A percentile compares a stretch with the other conserved stretches of the same genome.
Conservation (phyloP, 1,140 invertebrate species). For the Sitodiplosis mosellana region DNA sequence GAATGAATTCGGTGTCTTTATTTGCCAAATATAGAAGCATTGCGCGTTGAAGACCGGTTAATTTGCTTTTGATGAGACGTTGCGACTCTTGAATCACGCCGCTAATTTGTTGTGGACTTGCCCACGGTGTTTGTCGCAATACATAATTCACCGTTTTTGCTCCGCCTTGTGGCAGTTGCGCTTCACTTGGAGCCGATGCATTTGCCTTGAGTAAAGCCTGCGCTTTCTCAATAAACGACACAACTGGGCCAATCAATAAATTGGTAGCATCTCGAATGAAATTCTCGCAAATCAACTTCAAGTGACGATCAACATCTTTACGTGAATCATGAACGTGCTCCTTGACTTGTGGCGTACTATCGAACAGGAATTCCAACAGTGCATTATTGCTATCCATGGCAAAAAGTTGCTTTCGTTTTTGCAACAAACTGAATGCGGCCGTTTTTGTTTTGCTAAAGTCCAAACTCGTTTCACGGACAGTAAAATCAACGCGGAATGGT, state of each 20-base stretch:
- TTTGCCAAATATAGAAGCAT: slow-evolving; percentile 95
- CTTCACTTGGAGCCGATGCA: slow-evolving; percentile 1
- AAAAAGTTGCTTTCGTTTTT: slow-evolving; percentile 74
- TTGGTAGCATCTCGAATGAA: slow-evolving; percentile 72
- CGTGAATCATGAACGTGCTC: slow-evolving; percentile 85
- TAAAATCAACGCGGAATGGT: slow-evolving; percentile 93
- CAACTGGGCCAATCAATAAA: slow-evolving; percentile 50
- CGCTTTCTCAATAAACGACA: slow-evolving; percentile 57
- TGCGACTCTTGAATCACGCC: slow-evolving; percentile 41
- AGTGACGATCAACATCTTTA: slow-evolving; percentile 80
- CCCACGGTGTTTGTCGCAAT: slow-evolving; percentile 27
- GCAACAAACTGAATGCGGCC: slow-evolving; percentile 69
- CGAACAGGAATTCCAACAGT: slow-evolving; percentile 73
- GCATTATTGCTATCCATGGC: slow-evolving; percentile 78
- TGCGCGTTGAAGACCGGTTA: slow-evolving; percentile 61
- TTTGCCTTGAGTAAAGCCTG: slow-evolving; percentile 12
- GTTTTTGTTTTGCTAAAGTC: slow-evolving; percentile 82
- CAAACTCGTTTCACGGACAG: slow-evolving; percentile 75
- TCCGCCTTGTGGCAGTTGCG: slow-evolving; percentile 2
- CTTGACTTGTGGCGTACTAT: slow-evolving; percentile 79
- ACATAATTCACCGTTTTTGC: slow-evolving; percentile 12
- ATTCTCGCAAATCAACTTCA: slow-evolving; percentile 80
- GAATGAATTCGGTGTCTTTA: slow-evolving; percentile 86
- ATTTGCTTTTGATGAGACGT: slow-evolving; percentile 55
- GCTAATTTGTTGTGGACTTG: slow-evolving; percentile 32